Conservation (phyloP, 2,888 invertebrate species). For the Glyphotaelius pellucidus region DNA sequence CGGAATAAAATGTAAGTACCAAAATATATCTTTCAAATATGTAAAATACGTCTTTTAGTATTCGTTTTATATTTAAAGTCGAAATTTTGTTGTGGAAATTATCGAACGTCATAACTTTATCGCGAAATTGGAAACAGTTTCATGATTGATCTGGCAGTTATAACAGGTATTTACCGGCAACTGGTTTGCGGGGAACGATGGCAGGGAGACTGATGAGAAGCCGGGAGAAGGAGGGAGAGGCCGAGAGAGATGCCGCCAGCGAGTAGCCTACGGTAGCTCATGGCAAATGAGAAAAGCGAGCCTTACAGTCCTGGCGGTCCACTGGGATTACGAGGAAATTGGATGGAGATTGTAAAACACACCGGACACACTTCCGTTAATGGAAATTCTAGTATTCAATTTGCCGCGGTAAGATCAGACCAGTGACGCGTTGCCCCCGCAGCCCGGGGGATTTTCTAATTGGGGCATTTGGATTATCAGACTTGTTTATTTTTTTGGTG, state of each 20-base stretch:
- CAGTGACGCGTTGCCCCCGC: background rate
- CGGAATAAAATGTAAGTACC: too few relatives aligned
- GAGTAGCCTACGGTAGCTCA: slow-evolving; percentile 18
- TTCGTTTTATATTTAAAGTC: background rate
- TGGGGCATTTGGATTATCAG: background rate
- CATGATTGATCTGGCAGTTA: background rate
- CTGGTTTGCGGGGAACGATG: background rate
- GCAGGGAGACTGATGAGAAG: background rate
- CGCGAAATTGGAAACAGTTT: background rate
- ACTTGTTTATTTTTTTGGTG: background rate
- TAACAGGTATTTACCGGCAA: background rate
- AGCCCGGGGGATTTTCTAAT: background rate
- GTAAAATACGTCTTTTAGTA: too few relatives aligned
- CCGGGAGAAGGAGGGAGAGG: background rate
- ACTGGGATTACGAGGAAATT: slow-evolving; percentile 56
- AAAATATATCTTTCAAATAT: too few relatives aligned
- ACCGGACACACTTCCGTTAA: slow-evolving; percentile 50
- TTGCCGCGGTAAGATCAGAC: slow-evolving; percentile 40
- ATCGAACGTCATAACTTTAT: background rate
- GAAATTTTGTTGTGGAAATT: background rate
- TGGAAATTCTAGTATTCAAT: slow-evolving; percentile 47
- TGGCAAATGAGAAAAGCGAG: slow-evolving; percentile 55
- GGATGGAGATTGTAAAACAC: slow-evolving; percentile 51
- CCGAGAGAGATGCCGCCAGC: background rate
- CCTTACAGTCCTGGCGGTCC: slow-evolving; percentile 37